Percentiles rank a stretch among this genome's conserved stretches.
Conservation (phyloP, 2,113 vertebrate genomes). For the Rousettus leschenaultii region DNA sequence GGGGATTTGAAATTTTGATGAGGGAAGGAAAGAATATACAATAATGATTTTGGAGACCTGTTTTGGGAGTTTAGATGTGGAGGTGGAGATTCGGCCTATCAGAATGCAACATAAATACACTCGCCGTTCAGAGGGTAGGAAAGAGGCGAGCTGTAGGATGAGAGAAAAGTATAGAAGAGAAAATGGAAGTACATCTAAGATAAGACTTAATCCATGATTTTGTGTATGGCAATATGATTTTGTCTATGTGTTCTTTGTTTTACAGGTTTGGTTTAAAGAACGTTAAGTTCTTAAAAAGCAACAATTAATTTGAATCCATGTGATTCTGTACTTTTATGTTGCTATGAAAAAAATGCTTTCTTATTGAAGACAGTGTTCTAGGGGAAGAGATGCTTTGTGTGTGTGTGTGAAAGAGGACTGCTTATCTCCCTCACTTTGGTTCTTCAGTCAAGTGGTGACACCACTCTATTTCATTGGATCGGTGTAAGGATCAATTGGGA, state of each 20-base stretch:
- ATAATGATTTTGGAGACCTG: not conserved
- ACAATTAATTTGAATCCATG: not conserved
- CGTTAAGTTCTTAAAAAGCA: not conserved
- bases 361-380: not conserved
- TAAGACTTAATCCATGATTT: not conserved
- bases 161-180: not conserved
- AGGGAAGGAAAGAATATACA: not conserved
- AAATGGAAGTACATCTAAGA: no score
- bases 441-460: not conserved
- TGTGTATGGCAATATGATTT: not conserved
- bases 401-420: not conserved
- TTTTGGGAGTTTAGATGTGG: not conserved
- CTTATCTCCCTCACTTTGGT: not conserved
- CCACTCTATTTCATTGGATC: not conserved
- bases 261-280: not conserved
- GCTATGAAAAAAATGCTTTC: not conserved
- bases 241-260: not conserved
- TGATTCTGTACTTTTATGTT: conserved; percentile 30
- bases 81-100: not conserved
- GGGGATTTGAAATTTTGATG: not conserved
- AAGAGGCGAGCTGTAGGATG: not conserved
- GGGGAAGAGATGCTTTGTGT: not conserved
- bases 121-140: not conserved
- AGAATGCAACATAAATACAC: not conserved
- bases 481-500: not conserved